Percentiles rank a stretch among this genome's conserved stretches.
phyloP scores from a whole-genome alignment of 2,797 vertebrate species.

The Iguana delicatissima region DNA sequence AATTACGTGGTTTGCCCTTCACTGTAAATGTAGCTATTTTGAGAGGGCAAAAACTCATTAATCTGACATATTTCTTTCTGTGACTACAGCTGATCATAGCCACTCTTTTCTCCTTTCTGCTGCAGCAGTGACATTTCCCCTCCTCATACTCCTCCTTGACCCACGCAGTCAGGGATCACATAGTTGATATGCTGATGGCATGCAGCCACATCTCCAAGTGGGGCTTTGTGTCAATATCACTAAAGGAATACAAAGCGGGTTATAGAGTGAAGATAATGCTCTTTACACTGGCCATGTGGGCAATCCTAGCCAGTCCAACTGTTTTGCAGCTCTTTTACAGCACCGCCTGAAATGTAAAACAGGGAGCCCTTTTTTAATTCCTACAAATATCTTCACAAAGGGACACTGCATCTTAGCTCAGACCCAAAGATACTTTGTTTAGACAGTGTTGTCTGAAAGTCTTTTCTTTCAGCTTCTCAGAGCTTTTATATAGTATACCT shows the following conservation, averaged over 20 bases:
- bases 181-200: not conserved
- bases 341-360: no score
- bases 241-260: not conserved
- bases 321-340: no score
- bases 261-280: no score
- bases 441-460: slow-evolving; percentile 55
- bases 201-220: not conserved
- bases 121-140: not conserved
- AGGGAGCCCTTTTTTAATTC: no score
- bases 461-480: slow-evolving; percentile 42
- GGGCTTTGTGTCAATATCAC: not conserved
- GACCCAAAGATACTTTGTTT: not conserved
- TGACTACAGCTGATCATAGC: not conserved
- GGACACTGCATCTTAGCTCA: no score
- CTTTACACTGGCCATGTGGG: no score
- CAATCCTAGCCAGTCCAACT: no score
- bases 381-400: no score
- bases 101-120: not conserved
- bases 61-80: not conserved
- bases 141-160: no score
- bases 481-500: slow-evolving; percentile 48
- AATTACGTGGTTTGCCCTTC: not conserved
- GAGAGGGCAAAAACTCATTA: not conserved
- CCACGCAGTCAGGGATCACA: not conserved
- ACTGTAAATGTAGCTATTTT: not conserved